Percentiles rank a stretch among this genome's conserved stretches.
These are phyloP conservation scores for Forficula auricularia DNA, from an alignment of 1,140 invertebrate species.

Conservation along the genomic window DNA sequence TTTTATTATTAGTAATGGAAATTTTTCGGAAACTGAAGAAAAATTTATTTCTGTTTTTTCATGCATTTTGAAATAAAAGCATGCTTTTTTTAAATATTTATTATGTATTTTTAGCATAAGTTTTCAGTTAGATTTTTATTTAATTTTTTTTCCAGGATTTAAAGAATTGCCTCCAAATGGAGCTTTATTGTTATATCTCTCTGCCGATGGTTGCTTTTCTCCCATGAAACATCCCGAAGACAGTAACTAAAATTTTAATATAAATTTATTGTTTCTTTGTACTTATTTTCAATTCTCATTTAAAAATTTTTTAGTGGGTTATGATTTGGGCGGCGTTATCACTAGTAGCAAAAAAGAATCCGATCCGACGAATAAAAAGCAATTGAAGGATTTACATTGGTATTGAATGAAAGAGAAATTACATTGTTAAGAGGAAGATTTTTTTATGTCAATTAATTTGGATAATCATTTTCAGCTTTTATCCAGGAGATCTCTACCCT, in stretches of 20 bases:
- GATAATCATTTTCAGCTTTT: conserved; percentile 39
- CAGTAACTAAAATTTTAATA: conserved; percentile 43
- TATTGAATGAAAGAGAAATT: conserved; percentile 15
- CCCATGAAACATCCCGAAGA: conserved; percentile 75
- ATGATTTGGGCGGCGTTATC: conserved; percentile 78
- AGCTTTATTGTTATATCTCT: conserved; percentile 80
- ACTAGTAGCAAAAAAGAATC: conserved; percentile 67
- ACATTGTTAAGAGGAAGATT: background rate
- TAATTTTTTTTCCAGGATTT: conserved; percentile 32
- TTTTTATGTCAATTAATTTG: background rate
- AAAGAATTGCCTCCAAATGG: conserved; percentile 84
- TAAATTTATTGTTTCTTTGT: conserved; percentile 3
- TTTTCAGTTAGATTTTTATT: background rate
- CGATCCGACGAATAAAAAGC: conserved; percentile 42
- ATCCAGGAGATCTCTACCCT: conserved; percentile 82
- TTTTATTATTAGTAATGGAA: no score
- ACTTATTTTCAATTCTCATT: conserved; percentile 2
- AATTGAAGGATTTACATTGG: conserved; percentile 62
- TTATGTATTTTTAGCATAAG: no score
- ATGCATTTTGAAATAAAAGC: no score
- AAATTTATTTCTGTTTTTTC: no score
- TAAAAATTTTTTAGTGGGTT: conserved; percentile 46
- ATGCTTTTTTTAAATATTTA: no score
- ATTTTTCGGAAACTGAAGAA: no score
- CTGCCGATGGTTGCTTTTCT: conserved; percentile 82